These are phyloP conservation scores for Cyanistes caeruleus DNA, from an alignment of 2,113 vertebrate genomes.

Conservation along the genomic window DNA sequence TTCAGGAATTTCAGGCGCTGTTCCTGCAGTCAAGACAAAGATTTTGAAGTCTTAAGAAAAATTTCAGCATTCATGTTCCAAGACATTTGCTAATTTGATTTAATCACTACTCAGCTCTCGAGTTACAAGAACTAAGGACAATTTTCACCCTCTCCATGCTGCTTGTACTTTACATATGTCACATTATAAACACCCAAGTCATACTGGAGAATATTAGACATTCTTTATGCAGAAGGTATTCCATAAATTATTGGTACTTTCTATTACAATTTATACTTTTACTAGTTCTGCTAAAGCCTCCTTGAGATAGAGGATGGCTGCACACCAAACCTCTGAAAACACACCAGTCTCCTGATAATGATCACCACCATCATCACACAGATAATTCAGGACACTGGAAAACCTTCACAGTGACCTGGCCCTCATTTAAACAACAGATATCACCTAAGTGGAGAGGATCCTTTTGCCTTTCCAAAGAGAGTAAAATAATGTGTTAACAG, in stretches of 20 bases:
- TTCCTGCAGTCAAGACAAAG: constrained; percentile 76
- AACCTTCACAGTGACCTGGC: background rate
- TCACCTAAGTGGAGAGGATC: background rate
- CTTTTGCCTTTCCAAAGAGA: background rate
- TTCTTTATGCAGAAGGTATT: background rate
- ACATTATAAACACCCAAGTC: background rate
- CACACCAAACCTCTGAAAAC: background rate
- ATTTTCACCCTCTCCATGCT: background rate
- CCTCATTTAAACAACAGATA: background rate
- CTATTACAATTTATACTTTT: background rate
- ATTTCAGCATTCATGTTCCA: background rate
- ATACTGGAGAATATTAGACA: background rate
- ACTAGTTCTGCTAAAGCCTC: background rate
- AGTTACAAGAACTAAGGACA: background rate
- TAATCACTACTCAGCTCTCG: background rate
- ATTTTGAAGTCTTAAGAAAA: background rate
- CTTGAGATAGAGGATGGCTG: background rate
- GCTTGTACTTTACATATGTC: background rate
- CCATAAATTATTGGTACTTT: background rate
- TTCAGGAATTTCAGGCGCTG: constrained; percentile 91
- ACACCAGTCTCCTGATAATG: rapidly evolving
- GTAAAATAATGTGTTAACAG: background rate
- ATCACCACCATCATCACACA: background rate
- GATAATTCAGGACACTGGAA: background rate
- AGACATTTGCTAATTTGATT: background rate